Evolutionary conservation across 1,140 invertebrate species (phyloP).

Genomic region (Penaeus indicus): DNA sequence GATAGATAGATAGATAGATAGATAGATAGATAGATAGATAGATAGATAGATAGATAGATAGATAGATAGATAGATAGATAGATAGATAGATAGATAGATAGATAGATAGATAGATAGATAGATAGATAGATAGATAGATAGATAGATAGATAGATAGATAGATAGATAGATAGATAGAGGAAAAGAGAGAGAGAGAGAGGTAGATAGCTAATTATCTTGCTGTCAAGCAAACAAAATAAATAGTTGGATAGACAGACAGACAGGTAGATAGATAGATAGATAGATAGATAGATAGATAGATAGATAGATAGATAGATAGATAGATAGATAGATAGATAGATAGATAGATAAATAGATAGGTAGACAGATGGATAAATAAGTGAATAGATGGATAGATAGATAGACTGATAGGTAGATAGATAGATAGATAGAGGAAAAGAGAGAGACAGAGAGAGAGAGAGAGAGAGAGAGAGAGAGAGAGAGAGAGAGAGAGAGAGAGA

Average conservation of each 20-base stretch:
- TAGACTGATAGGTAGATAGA: not conserved
- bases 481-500: conserved; percentile 37
- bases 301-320: no score
- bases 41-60: not conserved
- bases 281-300: no score
- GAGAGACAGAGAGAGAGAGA: conserved; percentile 24
- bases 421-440: conserved; percentile 22
- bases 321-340: no score
- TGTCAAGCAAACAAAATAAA: no score
- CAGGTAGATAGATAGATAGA: no score
- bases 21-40: conserved; percentile 1
- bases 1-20: not conserved
- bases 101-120: not conserved
- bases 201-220: no score
- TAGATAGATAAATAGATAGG: no score
- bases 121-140: not conserved
- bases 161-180: not conserved
- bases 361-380: no score
- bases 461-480: not conserved
- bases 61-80: not conserved
- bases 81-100: conserved; percentile 1
- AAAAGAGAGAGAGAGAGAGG: no score
- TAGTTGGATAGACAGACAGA: no score
- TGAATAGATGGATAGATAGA: not conserved
- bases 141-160: not conserved